Conservation (phyloP, 2,113 vertebrate species). For the Polypterus senegalus region DNA sequence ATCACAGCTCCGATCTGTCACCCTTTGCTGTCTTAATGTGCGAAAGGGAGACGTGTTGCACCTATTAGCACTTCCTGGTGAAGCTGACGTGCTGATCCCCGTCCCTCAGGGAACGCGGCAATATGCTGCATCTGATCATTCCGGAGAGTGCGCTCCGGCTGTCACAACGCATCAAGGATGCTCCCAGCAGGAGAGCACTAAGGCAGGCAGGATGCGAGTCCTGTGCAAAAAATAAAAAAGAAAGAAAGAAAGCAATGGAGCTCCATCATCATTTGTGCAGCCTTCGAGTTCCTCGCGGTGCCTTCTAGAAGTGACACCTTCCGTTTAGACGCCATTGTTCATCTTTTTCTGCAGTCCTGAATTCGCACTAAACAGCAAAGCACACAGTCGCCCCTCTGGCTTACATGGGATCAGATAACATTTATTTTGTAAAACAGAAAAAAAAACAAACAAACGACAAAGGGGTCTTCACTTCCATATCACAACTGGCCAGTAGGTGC, state of each 20-base stretch:
- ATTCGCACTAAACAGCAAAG: no score
- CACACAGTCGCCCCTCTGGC: no score
- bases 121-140: constrained; percentile 61
- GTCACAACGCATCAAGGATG: constrained; percentile 60
- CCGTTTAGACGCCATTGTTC: no score
- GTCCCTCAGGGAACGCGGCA: constrained; percentile 52
- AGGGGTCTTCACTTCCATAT: no score
- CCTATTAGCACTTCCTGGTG: constrained; percentile 71
- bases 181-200: constrained; percentile 14
- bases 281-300: no score
- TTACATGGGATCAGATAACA: no score
- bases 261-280: no score
- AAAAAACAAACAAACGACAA: no score
- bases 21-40: constrained; percentile 67
- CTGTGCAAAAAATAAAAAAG: not conserved
- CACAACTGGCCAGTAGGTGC: no score
- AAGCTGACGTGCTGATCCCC: constrained; percentile 60
- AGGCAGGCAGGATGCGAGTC: not conserved
- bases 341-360: no score
- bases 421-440: no score
- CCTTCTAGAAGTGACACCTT: no score
- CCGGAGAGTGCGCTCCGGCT: constrained; percentile 45
- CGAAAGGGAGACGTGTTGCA: constrained; percentile 74
- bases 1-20: constrained; percentile 71
- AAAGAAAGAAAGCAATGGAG: not conserved